phyloP scores from a whole-genome alignment of 2,888 invertebrate species.

The Aplocera efformata region DNA sequence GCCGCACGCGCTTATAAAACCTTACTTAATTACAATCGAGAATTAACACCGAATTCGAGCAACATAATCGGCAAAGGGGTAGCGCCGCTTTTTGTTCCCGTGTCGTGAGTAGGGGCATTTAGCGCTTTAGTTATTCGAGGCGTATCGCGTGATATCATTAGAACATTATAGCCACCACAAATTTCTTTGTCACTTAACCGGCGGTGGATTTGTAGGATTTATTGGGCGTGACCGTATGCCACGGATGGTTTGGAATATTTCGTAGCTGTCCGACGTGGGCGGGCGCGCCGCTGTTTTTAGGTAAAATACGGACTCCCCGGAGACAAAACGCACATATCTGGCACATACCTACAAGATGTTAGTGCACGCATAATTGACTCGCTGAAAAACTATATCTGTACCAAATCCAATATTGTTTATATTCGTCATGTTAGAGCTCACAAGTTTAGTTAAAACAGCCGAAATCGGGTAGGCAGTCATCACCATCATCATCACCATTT shows the following conservation, averaged over 20 bases:
- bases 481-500: too few species aligned
- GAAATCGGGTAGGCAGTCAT: too few species aligned
- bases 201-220: slow-evolving; percentile 51
- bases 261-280: slow-evolving; percentile 38
- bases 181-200: slow-evolving; percentile 65
- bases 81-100: slow-evolving; percentile 33
- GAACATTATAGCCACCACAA: slow-evolving; percentile 60
- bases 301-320: slow-evolving; percentile 32
- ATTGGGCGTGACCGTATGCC: slow-evolving; percentile 52
- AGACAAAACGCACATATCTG: slow-evolving; percentile 36
- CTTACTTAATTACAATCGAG: slow-evolving; percentile 44
- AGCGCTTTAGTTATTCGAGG: slow-evolving; percentile 54
- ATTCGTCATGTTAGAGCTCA: too few species aligned
- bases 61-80: slow-evolving; percentile 44
- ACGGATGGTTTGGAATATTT: slow-evolving; percentile 41
- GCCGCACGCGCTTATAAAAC: slow-evolving; percentile 42
- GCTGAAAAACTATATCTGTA: slow-evolving; percentile 30
- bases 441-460: too few species aligned
- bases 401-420: too few species aligned
- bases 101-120: slow-evolving; percentile 60
- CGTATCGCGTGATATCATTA: slow-evolving; percentile 64
- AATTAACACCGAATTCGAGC: slow-evolving; percentile 48
- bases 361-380: slow-evolving; percentile 34
- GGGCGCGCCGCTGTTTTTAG: slow-evolving; percentile 33
- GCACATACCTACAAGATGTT: slow-evolving; percentile 24